Evolutionary conservation across 2,888 invertebrate genomes (phyloP).

Genomic region (Clivina fossor): DNA sequence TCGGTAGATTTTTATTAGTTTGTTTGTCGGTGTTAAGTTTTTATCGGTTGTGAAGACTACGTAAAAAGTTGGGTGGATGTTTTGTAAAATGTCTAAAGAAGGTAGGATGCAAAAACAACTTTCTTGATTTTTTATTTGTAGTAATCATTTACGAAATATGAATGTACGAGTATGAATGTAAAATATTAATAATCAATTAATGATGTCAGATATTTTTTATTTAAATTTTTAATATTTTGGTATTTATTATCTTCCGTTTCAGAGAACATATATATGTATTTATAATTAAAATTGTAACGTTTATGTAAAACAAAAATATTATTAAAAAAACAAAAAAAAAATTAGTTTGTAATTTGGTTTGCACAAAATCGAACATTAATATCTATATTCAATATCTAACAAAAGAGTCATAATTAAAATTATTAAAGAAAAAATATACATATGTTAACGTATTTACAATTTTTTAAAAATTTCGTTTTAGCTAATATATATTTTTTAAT

Average conservation of each 20-base stretch:
- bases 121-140: background rate
- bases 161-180: too few relatives aligned
- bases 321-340: too few relatives aligned
- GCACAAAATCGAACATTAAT: too few relatives aligned
- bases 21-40: background rate
- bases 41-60: background rate
- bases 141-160: background rate
- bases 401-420: too few relatives aligned
- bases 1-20: background rate
- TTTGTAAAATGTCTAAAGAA: constrained; percentile 8
- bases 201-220: background rate
- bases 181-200: background rate
- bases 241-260: constrained; percentile 1
- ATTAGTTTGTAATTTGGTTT: too few relatives aligned
- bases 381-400: too few relatives aligned
- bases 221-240: constrained; percentile 1
- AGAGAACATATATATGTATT: background rate
- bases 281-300: background rate
- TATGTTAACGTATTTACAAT: background rate
- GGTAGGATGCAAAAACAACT: background rate
- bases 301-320: too few relatives aligned
- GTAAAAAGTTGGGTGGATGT: constrained; percentile 9
- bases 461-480: background rate
- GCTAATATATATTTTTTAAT: background rate
- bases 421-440: too few relatives aligned